Percentiles rank a stretch among this genome's conserved stretches.
Conservation (phyloP, 2,113 vertebrate species). For the Amphiprion ocellaris region DNA sequence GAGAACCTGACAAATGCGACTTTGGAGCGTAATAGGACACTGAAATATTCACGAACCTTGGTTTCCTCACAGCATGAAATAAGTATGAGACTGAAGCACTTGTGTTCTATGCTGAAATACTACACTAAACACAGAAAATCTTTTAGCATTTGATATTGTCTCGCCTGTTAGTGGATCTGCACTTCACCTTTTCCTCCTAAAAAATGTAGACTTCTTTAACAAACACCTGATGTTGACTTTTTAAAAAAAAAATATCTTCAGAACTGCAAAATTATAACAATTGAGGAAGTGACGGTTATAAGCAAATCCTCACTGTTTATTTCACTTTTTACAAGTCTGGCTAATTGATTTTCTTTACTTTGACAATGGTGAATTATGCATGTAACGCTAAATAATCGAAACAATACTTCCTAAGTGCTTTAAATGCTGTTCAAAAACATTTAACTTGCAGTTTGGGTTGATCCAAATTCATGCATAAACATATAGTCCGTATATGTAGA, state of each 20-base stretch:
- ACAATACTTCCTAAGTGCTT: too few species aligned
- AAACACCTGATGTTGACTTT: neutral
- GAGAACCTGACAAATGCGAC: constrained; percentile 66
- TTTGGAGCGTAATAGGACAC: constrained; percentile 59
- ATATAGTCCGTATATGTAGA: neutral
- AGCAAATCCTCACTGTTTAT: neutral
- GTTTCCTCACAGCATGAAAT: constrained; percentile 63
- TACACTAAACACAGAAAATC: constrained; percentile 51
- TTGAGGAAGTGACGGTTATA: neutral
- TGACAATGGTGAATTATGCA: too few species aligned
- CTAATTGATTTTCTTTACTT: too few species aligned
- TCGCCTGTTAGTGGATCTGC: constrained; percentile 8
- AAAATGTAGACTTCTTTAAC: constrained; percentile 15
- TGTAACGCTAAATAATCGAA: neutral
- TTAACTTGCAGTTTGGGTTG: neutral
- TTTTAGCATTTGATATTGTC: constrained; percentile 38
- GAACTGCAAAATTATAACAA: too few species aligned
- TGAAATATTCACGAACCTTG: constrained; percentile 73
- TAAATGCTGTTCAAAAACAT: neutral
- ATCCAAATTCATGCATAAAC: constrained; percentile 8
- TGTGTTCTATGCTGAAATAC: constrained; percentile 55
- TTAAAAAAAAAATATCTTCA: too few species aligned
- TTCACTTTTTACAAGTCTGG: neutral
- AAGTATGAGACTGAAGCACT: constrained; percentile 56
- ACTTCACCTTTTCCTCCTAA: neutral